Conservation (phyloP, 2,888 invertebrate genomes). For the Fissipunctia ypsillon region DNA sequence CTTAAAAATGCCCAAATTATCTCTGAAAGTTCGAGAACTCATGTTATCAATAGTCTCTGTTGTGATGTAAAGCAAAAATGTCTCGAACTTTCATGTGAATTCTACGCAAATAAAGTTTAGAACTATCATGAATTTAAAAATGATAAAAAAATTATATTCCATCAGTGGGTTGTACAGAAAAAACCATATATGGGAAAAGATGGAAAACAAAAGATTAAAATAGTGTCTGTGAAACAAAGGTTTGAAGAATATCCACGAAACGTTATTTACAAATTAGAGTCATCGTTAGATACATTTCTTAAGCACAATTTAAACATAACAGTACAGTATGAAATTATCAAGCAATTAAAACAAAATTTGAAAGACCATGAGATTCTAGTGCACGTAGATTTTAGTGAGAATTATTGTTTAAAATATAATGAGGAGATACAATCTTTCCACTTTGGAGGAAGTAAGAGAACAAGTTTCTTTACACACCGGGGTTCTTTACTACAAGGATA, state of each 20-base stretch:
- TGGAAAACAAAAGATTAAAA: neutral
- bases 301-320: neutral
- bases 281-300: neutral
- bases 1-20: neutral
- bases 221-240: neutral
- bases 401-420: neutral
- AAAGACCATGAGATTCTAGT: neutral
- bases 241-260: neutral
- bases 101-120: neutral
- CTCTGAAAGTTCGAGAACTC: neutral
- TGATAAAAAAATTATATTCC: neutral
- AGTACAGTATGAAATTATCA: neutral
- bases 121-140: neutral
- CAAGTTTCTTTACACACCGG: neutral
- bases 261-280: neutral
- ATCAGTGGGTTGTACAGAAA: neutral
- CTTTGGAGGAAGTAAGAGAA: neutral
- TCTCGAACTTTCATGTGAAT: neutral
- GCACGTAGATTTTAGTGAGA: neutral
- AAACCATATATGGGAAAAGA: neutral
- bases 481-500: neutral
- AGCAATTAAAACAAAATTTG: neutral
- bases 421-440: neutral
- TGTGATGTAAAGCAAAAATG: neutral
- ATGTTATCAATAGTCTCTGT: neutral